Percentiles rank a stretch among this genome's conserved stretches.
These are phyloP conservation scores for Stegodyphus dumicola DNA, from an alignment of 1,140 invertebrate genomes.

Conservation along the genomic window DNA sequence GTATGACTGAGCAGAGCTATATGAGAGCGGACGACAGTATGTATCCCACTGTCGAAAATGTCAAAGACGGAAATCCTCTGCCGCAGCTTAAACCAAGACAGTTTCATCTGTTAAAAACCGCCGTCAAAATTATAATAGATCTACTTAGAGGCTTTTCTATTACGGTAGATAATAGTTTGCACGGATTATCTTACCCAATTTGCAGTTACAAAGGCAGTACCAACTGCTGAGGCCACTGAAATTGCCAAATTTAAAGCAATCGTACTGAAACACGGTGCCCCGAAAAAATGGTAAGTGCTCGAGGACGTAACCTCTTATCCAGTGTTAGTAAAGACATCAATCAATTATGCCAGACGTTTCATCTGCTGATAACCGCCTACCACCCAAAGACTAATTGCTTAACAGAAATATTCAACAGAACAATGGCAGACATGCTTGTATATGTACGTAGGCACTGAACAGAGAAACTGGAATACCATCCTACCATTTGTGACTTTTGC, in stretches of 20 bases:
- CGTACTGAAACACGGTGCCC: slow-evolving; percentile 52
- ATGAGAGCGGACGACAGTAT: not conserved
- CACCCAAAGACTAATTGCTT: not conserved
- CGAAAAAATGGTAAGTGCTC: slow-evolving; percentile 60
- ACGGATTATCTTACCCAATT: not conserved
- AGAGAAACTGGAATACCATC: not conserved
- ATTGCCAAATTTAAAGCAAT: slow-evolving; percentile 64
- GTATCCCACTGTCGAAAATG: not conserved
- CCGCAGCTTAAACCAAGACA: not conserved
- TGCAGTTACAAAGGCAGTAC: not conserved
- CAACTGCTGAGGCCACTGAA: not conserved
- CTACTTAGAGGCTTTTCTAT: not conserved
- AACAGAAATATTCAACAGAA: not conserved
- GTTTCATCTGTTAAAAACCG: not conserved
- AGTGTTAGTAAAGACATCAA: not conserved
- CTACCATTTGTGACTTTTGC: too few relatives aligned
- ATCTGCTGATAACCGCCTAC: not conserved
- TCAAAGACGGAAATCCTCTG: not conserved
- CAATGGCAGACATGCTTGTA: not conserved
- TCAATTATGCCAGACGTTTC: not conserved
- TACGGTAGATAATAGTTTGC: not conserved
- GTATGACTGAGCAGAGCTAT: not conserved
- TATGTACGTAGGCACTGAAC: not conserved
- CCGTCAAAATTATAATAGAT: not conserved
- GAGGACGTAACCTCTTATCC: slow-evolving; percentile 21